Base-by-base conservation (phyloP, 2,888 invertebrate species). In the Xestia xanthographa region DNA sequence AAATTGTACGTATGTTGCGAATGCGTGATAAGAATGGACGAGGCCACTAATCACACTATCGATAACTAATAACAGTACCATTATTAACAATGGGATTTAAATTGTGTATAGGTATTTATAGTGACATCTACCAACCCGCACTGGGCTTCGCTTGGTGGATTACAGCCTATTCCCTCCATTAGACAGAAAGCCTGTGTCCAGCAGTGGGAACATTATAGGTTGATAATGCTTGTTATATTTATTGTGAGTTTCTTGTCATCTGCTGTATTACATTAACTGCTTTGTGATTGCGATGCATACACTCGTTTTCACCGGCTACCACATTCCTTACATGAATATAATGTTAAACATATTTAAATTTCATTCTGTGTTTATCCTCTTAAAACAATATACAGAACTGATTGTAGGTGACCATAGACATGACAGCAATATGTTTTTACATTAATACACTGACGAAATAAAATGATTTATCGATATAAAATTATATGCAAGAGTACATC, bases 391-490 rank as follows among this genome's bases (percentile, higher is more conserved):
- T 5, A 14, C 26, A 14, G 56, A 26, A 56, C 26, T 6, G 8
- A 34, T 45, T 45, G 5, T n/a, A 17, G 12, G 34, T 63, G 2
- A 43, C 17, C 17, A 17, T 26, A 34, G 66, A 69, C 20, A 17
- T 14, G 8, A 9, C 26, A 0, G 26, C 14, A 56, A 26, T 26
- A 56, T 5, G 26, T 56, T 56, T 56, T 56, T 6, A 56, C 20
- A 14, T 9, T 17, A 0, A 6, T 22, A 9, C 6, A 53, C 4
- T 69, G 5, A 53, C 12, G 11, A 69, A 56, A n/a, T 8, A 38
- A 48, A 41, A 29, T 1, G 0, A 5, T 58, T 68, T 77, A 85
- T 81, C 85, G 77, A 50, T 50, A 80, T 58, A 80, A n/a, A n/a
- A n/a, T 34, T 0, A 20, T 69, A 60, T 60, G 60, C 20, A 11